phyloP scores from a whole-genome alignment of 2,113 vertebrate species.

The Tamias sibiricus region DNA sequence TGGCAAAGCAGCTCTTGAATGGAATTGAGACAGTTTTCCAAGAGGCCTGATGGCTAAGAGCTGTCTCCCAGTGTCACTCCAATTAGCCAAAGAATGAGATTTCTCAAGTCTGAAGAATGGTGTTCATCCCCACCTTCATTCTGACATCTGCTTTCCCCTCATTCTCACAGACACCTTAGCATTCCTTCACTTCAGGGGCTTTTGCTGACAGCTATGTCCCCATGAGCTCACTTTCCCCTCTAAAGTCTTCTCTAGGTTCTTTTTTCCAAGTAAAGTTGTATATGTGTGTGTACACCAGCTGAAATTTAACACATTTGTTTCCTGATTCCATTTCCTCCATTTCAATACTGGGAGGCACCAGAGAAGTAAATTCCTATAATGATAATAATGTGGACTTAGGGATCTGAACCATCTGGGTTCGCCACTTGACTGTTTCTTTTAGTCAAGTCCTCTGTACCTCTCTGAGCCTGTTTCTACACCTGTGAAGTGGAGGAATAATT shows the following conservation, averaged over 20 bases:
- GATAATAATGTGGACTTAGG: neutral
- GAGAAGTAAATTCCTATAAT: neutral
- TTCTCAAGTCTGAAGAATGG: neutral
- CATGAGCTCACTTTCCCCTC: neutral
- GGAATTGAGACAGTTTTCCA: neutral
- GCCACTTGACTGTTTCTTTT: neutral
- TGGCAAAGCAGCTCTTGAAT: too few relatives aligned
- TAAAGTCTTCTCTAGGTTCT: neutral
- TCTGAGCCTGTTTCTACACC: neutral
- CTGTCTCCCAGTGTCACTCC: neutral
- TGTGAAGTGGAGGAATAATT: neutral
- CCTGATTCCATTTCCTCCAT: neutral
- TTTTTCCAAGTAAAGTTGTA: neutral
- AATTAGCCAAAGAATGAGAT: neutral
- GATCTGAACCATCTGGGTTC: neutral
- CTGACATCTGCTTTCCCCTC: neutral
- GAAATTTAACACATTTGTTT: neutral
- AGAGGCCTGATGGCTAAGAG: neutral
- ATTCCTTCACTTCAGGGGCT: neutral
- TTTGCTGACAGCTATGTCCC: neutral
- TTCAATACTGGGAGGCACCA: neutral
- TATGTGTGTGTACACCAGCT: neutral
- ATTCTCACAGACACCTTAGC: neutral
- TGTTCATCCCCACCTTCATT: neutral
- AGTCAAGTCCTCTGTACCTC: neutral